Conservation (phyloP, 2,888 invertebrate species). For the Thumatha senex region DNA sequence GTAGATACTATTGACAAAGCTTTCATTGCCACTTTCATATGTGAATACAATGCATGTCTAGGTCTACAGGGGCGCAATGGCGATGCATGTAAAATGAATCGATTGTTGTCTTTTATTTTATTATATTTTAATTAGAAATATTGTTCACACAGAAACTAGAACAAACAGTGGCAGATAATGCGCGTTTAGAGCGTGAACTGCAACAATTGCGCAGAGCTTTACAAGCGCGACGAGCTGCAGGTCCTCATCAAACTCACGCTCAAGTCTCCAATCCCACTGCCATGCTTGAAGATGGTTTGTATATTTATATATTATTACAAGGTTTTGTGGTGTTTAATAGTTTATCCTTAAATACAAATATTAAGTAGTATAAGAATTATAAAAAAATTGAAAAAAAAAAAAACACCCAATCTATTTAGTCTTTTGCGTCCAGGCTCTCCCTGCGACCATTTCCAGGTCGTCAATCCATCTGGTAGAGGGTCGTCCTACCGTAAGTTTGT, state of each 20-base stretch:
- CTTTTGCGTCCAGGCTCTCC: too few species aligned
- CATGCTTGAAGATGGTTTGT: slow-evolving; percentile 85
- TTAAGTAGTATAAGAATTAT: too few species aligned
- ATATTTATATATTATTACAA: not conserved
- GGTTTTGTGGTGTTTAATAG: too few species aligned
- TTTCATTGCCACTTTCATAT: not conserved
- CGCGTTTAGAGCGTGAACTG: slow-evolving; percentile 93
- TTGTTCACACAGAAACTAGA: slow-evolving; percentile 88
- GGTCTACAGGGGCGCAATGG: not conserved
- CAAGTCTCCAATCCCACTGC: slow-evolving; percentile 74
- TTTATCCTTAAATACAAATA: not conserved
- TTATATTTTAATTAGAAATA: not conserved
- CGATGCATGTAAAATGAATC: slow-evolving; percentile 5
- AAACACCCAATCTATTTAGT: too few species aligned
- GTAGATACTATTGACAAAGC: not conserved
- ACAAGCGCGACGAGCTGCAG: slow-evolving; percentile 86
- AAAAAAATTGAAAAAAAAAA: too few species aligned
- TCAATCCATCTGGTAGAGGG: too few species aligned
- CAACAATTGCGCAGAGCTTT: slow-evolving; percentile 92
- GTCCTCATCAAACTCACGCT: slow-evolving; percentile 45
- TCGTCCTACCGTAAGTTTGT: too few species aligned
- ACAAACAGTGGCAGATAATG: slow-evolving; percentile 95
- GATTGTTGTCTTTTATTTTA: not conserved
- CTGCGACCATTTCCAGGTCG: too few species aligned
- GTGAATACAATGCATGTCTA: slow-evolving; percentile 1